Base-by-base conservation (phyloP, 1,140 invertebrate species). In the Drosophila malerkotliana region DNA sequence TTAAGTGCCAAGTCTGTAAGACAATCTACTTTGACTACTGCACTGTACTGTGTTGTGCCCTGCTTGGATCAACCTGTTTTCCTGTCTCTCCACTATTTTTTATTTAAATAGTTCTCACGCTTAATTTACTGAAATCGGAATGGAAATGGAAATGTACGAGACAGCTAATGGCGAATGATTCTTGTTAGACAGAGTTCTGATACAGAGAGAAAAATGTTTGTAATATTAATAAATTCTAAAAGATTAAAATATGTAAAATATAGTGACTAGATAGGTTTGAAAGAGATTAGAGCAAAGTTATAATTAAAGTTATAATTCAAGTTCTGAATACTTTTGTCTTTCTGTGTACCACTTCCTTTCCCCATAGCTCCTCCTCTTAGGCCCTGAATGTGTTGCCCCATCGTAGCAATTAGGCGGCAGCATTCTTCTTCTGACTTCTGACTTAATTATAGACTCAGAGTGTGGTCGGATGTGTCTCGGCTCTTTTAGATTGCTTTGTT, bases 321-420 rank as follows among this genome's bases (percentile, higher is more conserved):
- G 1, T 37, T 37, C 34, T 37, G 9, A n/a, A 37, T 12, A 28
- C 7, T 47, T 63, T 75, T 63, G 48, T 58, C 58, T 52, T 2
- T 9, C 28, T 67, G 28, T 7, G 63, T 1, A 45, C 2, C 59
- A 64, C 48, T 57, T 72, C 55, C 53, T 51, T 56, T 53, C 48
- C 8, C 30, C 39, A 59, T 48, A 34, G 39, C 34, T 68, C 45
- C 55, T 62, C 59, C 15, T 56, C 45, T 26, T 37, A 72, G 72
- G 72, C 62, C 79, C 62, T 12, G 39, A 51, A 26, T 51, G 34
- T 24, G 59, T 66, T 67, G 59, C 63, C 53, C 56, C 66, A 60
- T 61, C 62, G 73, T 28, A 28, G 26, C 82, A 79, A 85, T 85
- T 85, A 85, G 82, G 78, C 82, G 82, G 81, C 81, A 81, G 63